A percentile compares a stretch with the other conserved stretches of the same genome.
phyloP scores from a whole-genome alignment of 1,140 invertebrate genomes.

The Drosophila jambulina region DNA sequence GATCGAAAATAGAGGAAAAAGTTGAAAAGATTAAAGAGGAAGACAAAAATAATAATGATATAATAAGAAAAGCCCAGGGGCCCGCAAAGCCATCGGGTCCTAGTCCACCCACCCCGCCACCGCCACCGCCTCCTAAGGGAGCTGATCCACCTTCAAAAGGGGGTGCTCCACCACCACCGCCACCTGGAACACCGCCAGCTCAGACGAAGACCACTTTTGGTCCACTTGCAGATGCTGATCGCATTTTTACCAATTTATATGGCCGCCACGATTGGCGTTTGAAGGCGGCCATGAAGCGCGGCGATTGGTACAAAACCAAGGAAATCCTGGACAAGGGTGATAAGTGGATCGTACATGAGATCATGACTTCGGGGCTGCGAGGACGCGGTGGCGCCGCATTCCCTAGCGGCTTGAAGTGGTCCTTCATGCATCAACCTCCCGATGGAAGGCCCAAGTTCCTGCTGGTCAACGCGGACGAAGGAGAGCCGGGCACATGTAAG shows the following conservation, averaged over 20 bases:
- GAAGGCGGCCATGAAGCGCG: slow-evolving; percentile 68
- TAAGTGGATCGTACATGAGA: slow-evolving; percentile 87
- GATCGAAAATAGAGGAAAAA: neutral
- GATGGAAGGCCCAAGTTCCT: slow-evolving; percentile 91
- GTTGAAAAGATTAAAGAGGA: neutral
- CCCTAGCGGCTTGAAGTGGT: slow-evolving; percentile 92
- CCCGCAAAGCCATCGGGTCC: neutral
- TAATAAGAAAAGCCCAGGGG: neutral
- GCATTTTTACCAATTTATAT: slow-evolving; percentile 74
- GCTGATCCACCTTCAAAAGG: neutral
- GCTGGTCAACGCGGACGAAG: slow-evolving; percentile 92
- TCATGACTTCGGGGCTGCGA: slow-evolving; percentile 90
- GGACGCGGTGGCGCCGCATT: slow-evolving; percentile 93
- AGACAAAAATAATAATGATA: neutral
- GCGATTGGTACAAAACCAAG: slow-evolving; percentile 77
- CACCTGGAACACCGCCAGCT: slow-evolving; percentile 63
- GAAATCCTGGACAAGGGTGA: slow-evolving; percentile 65
- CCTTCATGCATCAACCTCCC: slow-evolving; percentile 88
- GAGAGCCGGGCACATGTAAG: slow-evolving; percentile 93
- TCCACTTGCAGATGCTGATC: slow-evolving; percentile 61
- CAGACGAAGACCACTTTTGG: slow-evolving; percentile 76
- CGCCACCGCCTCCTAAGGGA: neutral
- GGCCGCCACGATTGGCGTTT: slow-evolving; percentile 73
- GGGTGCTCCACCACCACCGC: slow-evolving; percentile 24
- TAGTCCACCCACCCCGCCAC: neutral